Evolutionary conservation across 2,113 vertebrate genomes (phyloP).

Genomic region (Naja naja): DNA sequence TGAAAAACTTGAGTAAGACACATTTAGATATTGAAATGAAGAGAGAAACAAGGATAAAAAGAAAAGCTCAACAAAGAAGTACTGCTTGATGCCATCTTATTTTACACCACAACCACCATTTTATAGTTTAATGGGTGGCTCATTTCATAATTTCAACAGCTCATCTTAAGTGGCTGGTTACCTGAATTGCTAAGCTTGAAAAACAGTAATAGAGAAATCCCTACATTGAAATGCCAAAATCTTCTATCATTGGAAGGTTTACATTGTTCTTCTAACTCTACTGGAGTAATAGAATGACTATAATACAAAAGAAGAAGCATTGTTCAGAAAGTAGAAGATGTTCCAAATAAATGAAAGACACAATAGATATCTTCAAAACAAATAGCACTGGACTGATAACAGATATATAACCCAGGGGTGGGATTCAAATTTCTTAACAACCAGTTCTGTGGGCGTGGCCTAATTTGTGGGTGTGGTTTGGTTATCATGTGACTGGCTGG

Average conservation of each 20-base stretch:
- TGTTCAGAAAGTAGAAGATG: neutral
- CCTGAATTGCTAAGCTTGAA: slow-evolving; percentile 57
- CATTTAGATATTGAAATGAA: neutral
- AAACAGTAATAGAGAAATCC: neutral
- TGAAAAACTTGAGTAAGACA: neutral
- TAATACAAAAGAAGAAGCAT: neutral
- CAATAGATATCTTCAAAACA: neutral
- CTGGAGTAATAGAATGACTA: neutral
- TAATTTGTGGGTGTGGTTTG: too few species aligned
- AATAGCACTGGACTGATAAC: neutral
- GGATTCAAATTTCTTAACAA: too few species aligned
- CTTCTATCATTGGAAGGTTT: slow-evolving; percentile 17
- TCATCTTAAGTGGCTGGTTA: neutral
- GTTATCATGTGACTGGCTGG: too few species aligned
- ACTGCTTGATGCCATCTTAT: slow-evolving; percentile 18
- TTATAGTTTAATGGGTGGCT: slow-evolving; percentile 42
- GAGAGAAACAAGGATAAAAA: slow-evolving; percentile 25
- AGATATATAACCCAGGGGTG: neutral
- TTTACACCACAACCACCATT: neutral
- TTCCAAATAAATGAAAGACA: neutral
- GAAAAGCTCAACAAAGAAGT: slow-evolving; percentile 13
- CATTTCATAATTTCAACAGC: slow-evolving; percentile 43
- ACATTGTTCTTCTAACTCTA: slow-evolving; percentile 5
- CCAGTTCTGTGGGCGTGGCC: too few species aligned
- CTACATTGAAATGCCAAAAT: slow-evolving; percentile 44